Evolutionary conservation across 2,888 invertebrate species (phyloP), one percentile per base, ranked within the genome.

Genomic region (Scaptomyza flava): DNA sequence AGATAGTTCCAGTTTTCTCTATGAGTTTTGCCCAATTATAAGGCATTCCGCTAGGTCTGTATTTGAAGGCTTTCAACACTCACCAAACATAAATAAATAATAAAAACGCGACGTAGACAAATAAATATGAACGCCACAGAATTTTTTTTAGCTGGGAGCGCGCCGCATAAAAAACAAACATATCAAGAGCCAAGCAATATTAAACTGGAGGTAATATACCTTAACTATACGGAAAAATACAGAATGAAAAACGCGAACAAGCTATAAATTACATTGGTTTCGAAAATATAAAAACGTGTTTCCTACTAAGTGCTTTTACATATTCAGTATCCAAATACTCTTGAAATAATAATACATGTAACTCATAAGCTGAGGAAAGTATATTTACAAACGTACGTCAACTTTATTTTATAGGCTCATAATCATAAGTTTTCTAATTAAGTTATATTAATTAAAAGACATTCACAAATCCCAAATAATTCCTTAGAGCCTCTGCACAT

Each of bases 21-120:
- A 68, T 61, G 59, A 41, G 74, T 41, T 72, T 71, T 51, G 62
- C 46, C 67, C 73, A 86, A 84, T 88, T 77, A 84, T 71, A 72
- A 62, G 70, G 60, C 61, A 61, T 51, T 66, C 60, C 60, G 27
- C 59, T 68, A 58, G 53, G 63, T 68, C 70, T 60, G 73, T 67
- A 31, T 70, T 64, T 60, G 47, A 58, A 62, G 73, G 51, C 75
- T 87, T 87, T 84, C 83, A 82, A 87, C 84, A 85, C 86, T 78
- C 65, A 68, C 64, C 57, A 51, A 70, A 68, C 72, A 84, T 85
- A 84, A 87, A 84, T 86, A 87, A 85, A 80, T 81, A 81, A 73
- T 85, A 77, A 72, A 67, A 60, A 64, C 54, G 79, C 73, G 82
- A 77, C 77, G 85, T 69, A 75, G 69, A 80, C 77, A 81, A 81